Evolutionary conservation across 2,797 vertebrate genomes (phyloP), one percentile per base, ranked within the genome.

Genomic region (Galago senegalensis): DNA sequence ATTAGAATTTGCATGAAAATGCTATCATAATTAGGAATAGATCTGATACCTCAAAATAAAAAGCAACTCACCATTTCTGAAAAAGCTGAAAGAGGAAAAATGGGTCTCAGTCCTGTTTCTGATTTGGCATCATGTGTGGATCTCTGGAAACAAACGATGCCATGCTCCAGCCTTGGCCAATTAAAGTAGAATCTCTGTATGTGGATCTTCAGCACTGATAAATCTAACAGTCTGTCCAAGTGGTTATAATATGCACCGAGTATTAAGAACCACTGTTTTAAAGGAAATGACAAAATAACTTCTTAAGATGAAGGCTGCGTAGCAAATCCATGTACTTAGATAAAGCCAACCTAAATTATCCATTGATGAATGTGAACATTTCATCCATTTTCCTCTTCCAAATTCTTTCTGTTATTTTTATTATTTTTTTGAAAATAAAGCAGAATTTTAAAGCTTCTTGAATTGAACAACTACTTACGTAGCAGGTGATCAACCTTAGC

Each of bases 341-440:
- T 0, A 89, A 27, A 94, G 5, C 13, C 8, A 29, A 13, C 2
- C 67, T 91, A 80, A 85, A 80, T 53, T 84, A 73, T 2, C 4
- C 77, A 29, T 25, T 53, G 17, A 14, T 34, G 73, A 69, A 75
- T 65, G 12, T 56, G 18, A 75, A 31, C 77, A 11, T 69, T 89
- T 89, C 37, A 40, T 40, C 37, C 37, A 40, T 77, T 94, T 96
- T 82, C 40, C 20, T 46, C 17, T 85, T 69, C 27, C 5, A 69
- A 84, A 20, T 70, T 80, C 4, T 90, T 94, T 67, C 17, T 21
- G 58, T 85, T 90, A 69, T 61, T 96, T 95, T 95, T 43, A 60
- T 72, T 77, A 63, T 7, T 73, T 92, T 34, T 93, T 81, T 87
- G 87, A 14, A 12, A 94, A 87, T 67, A 12, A 9, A 83, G 4